phyloP scores from a whole-genome alignment of 2,113 vertebrate species.

The Chelonoidis abingdonii region DNA sequence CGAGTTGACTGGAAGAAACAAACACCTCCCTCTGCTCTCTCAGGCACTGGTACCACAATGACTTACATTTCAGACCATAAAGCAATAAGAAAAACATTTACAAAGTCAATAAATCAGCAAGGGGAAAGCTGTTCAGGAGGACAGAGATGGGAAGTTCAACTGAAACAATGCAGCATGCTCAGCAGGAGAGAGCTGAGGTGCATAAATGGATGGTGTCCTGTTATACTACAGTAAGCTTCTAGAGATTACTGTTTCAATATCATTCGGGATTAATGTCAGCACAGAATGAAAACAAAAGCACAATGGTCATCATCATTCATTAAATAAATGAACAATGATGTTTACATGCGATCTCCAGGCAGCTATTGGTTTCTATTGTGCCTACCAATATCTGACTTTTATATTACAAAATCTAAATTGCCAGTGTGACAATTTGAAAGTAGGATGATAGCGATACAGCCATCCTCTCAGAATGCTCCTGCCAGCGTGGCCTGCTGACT shows the following conservation, averaged over 20 bases:
- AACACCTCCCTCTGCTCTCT: not conserved
- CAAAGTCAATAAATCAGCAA: not conserved
- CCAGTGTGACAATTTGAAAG: not conserved
- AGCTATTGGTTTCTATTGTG: not conserved
- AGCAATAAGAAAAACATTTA: not conserved
- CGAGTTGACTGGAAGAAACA: not conserved
- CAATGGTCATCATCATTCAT: not conserved
- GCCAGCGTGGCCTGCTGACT: not conserved
- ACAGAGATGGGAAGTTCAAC: not conserved
- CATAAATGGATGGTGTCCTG: not conserved
- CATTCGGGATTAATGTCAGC: not conserved
- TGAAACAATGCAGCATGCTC: not conserved
- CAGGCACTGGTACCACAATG: not conserved
- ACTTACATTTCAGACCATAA: conserved; percentile 5
- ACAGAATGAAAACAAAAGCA: not conserved
- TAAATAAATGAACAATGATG: not conserved
- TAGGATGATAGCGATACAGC: not conserved
- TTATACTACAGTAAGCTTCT: not conserved
- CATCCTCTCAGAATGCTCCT: not conserved
- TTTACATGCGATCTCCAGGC: not conserved
- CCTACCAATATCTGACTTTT: not conserved
- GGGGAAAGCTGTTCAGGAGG: not conserved
- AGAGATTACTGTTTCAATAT: not conserved
- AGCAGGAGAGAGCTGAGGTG: not conserved
- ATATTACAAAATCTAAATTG: conserved; percentile 28